Percentiles rank a stretch among this genome's conserved stretches.
These are phyloP conservation scores for Halocynthia aurantium DNA, from an alignment of 23 tunicate species.

Conservation along the genomic window DNA sequence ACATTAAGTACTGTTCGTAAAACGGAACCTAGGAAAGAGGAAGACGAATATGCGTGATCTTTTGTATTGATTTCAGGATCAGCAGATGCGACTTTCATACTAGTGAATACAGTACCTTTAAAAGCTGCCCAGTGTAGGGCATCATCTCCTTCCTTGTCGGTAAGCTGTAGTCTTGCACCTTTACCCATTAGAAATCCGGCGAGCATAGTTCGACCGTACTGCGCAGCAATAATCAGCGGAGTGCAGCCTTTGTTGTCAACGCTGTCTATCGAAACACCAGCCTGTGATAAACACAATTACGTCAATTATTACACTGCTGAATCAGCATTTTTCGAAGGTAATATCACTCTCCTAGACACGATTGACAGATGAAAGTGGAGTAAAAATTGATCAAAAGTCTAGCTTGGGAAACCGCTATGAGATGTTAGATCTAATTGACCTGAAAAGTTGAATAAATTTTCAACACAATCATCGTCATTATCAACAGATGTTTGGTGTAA, in stretches of 20 bases:
- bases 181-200: slow-evolving; percentile 97
- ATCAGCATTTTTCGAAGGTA: no score
- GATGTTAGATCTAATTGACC: no score
- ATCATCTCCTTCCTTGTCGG: slow-evolving; percentile 99
- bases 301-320: background rate
- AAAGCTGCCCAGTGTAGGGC: slow-evolving; percentile 99
- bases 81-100: background rate
- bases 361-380: no score
- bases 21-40: no score
- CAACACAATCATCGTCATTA: no score
- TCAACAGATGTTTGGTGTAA: no score
- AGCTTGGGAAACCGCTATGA: no score
- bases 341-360: no score
- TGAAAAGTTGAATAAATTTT: no score
- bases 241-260: slow-evolving; percentile 99
- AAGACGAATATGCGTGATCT: no score
- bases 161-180: slow-evolving; percentile 77
- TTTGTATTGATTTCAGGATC: background rate
- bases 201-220: slow-evolving; percentile 92
- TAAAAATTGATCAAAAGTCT: no score
- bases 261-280: slow-evolving; percentile 92
- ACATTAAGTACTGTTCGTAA: no score
- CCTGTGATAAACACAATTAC: slow-evolving; percentile 18
- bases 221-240: slow-evolving; percentile 95
- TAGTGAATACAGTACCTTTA: slow-evolving; percentile 44